Base-by-base conservation (phyloP, 2,888 invertebrate genomes). In the Lycia hirtaria region DNA sequence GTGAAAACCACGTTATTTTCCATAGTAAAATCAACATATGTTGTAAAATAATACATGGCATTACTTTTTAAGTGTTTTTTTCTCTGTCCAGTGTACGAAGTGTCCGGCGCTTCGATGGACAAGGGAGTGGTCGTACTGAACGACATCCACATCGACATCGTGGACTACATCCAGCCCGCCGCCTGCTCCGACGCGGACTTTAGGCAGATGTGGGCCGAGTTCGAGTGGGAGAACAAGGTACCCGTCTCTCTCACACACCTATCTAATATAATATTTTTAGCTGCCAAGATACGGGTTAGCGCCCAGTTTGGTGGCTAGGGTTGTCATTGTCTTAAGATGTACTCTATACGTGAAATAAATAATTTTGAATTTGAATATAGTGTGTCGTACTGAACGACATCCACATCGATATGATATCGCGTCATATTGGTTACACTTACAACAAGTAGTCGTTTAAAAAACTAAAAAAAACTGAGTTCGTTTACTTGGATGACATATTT, bases 171-270 rank as follows among this genome's bases (percentile, higher is more conserved):
- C 77, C 96, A 99, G 77, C 99, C 99, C 15, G 98, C 98, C 12
- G 88, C 93, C 33, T 99, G 99, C 87, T 97, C 96, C 49, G 99
- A 99, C 85, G 95, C 96, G 0, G 99, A 99, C 92, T 99, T 99
- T 93, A 92, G 99, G 4, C 96, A 97, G 88, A 99, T 99, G 99
- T 99, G 99, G 99, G 98, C 98, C 2, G 99, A 99, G 93, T 99
- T 99, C 92, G 99, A 99, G 90, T 99, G 99, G 99, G 99, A 99
- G 93, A 99, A 99, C 89, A 99, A 99, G 94, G 98, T 87, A 45
- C 0, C n/a, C 7, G 9, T 17, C 5, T 14, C 17, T 9, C 19
- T 28, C 28, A 15, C 5, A 10, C 17, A 1, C 28, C 1, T n/a
- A n/a, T n/a, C n/a, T n/a, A n/a, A n/a, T n/a, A n/a, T n/a, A n/a